Evolutionary conservation across 2,888 invertebrate species (phyloP), one percentile per base, ranked within the genome.

Genomic region (Caenorhabditis sulstoni): DNA sequence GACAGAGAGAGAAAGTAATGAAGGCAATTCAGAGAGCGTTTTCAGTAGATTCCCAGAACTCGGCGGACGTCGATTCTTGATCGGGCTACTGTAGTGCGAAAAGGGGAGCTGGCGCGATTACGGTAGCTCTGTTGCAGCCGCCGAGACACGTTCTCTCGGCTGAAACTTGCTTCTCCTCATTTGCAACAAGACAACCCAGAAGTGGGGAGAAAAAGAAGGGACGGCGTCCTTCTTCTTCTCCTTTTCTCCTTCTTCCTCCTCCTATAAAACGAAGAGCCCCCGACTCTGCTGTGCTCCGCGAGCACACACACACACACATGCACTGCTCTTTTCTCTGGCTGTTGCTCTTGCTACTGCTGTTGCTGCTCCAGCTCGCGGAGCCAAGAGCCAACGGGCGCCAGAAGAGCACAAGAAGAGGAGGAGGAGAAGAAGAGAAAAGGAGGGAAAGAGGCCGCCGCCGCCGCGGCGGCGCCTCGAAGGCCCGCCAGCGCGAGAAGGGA

Each of bases 381-480:
- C 68, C 68, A 68, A 68, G 67, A 68, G 67, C 59, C 68, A 58
- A 44, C 52, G 59, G 68, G 68, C 68, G 59, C 59, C 68, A 61
- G n/a, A n/a, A 45, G 14, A 23, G 35, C 11, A 14, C 12, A 14
- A 11, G 41, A 14, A 29, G 29, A 29, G 41, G 41, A 11, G 41
- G 41, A 22, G 37, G 49, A 53, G 29, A 29, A 65, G 29, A 23
- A 52, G 29, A 39, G 50, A 53, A 45, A 29, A 65, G 29, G 22
- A 50, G 37, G 35, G 50, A 35, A 35, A 8, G 47, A 14, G 49
- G 47, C 23, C 22, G 41, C n/a, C 16, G 49, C 53, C 16, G 53
- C 20, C 39, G 37, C 20, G 52, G n/a, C 37, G n/a, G 39, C 23
- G 67, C 52, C 52, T 52, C 52, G 64, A 52, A 64, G 65, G 65